Conservation (phyloP, 2,113 vertebrate species). For the Tringa solitaria region DNA sequence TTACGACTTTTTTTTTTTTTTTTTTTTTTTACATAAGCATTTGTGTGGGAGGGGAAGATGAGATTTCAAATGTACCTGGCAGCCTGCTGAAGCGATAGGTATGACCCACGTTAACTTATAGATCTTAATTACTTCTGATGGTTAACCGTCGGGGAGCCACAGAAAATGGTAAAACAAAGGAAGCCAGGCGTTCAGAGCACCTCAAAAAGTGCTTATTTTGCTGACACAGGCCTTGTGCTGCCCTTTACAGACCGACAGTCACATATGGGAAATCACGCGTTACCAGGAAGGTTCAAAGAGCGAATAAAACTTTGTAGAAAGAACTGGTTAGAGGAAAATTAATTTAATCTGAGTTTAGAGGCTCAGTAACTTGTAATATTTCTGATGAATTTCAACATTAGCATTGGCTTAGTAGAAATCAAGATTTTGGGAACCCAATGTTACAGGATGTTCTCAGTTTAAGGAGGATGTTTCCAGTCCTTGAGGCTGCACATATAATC, state of each 20-base stretch:
- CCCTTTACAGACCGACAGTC: neutral
- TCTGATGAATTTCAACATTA: neutral
- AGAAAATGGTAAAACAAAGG: neutral
- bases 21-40: conserved; percentile 28
- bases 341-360: neutral
- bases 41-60: conserved; percentile 8
- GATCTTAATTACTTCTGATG: conserved; percentile 49
- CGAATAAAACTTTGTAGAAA: neutral
- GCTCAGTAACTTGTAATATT: neutral
- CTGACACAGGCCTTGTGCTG: neutral
- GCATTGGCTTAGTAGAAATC: neutral
- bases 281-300: neutral
- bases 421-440: fast-evolving
- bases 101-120: neutral
- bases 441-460: neutral
- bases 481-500: neutral
- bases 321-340: neutral
- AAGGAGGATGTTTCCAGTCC: neutral
- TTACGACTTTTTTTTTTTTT: neutral
- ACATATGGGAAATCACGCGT: neutral
- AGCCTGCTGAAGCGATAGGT: neutral
- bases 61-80: conserved; percentile 1
- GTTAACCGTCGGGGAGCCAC: neutral
- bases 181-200: neutral
- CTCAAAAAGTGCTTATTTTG: neutral